Evolutionary conservation across 2,797 vertebrate genomes (phyloP), one percentile per base, ranked within the genome.

Genomic region (Phataginus tricuspis): DNA sequence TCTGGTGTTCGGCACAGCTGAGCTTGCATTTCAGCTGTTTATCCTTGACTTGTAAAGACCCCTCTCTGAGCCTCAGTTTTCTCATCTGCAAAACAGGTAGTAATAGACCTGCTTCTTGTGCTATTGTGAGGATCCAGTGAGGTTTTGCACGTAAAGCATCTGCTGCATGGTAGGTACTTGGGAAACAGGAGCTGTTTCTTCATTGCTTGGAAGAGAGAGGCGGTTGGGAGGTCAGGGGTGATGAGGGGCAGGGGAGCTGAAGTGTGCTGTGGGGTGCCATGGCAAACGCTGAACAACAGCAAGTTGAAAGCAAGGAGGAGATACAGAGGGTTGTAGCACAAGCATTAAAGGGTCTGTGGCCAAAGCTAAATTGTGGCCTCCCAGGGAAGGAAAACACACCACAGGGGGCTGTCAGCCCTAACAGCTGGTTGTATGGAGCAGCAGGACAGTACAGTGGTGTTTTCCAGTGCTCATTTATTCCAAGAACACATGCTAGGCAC

Each of bases 251-350:
- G 34, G 39, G 29, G 10, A 39, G 72, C 51, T 51, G 39, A 80
- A 27, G 4, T 0, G 2, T 11, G 18, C 61, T 86, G 5, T 19
- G 16, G 27, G 61, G 31, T 64, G 7, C 51, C 53, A 11, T 18
- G 61, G 82, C 61, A 80, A 59, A 69, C 29, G 23, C 39, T 6
- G 27, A 71, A 5, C 12, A n/a, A 8, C 7, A 53, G 42, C 25
- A 90, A 86, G 15, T 25, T 5, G 57, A 66, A 93, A 93, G 37
- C 49, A 86, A 74, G 21, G n/a, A 92, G n/a, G 61, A 8, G 42
- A 59, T 37, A 7, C 0, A 0, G 8, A 37, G 16, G 16, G 1
- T 64, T 86, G n/a, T 59, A 95, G 61, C n/a, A 15, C 7, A n/a
- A 6, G 27, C 4, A 6, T 57, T 39, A 55, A 66, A 63, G 4